Percentiles rank a stretch among this genome's conserved stretches.
Conservation (phyloP, 1,140 invertebrate genomes). For the Cotesia vestalis region DNA sequence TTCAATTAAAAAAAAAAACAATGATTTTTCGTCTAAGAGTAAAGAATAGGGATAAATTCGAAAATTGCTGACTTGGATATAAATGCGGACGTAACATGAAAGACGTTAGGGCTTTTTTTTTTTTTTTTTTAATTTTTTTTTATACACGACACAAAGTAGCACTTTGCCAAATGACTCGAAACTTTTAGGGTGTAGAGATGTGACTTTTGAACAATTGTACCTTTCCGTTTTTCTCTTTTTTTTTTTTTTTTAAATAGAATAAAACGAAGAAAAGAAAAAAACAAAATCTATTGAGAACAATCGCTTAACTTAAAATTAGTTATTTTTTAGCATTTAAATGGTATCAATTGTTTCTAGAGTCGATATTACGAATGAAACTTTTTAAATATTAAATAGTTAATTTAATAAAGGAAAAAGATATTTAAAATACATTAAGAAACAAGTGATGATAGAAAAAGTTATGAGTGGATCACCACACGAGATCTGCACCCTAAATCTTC, state of each 20-base stretch:
- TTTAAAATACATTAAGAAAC: constrained; percentile 6
- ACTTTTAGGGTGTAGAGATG: constrained; percentile 54
- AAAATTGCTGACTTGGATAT: constrained; percentile 58
- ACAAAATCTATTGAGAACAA: not conserved
- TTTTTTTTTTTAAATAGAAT: constrained; percentile 4
- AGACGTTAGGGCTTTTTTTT: constrained; percentile 55
- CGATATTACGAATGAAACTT: not conserved
- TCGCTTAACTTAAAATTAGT: too few species aligned
- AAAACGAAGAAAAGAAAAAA: not conserved
- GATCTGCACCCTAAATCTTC: constrained; percentile 7
- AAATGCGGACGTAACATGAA: constrained; percentile 46
- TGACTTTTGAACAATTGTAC: constrained; percentile 38
- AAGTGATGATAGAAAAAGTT: constrained; percentile 3
- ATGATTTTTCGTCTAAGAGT: not conserved
- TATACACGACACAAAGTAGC: constrained; percentile 63
- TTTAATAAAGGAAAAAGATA: constrained; percentile 16
- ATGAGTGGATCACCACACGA: constrained; percentile 2
- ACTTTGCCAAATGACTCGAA: constrained; percentile 67
- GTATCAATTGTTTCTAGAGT: not conserved
- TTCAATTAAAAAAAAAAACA: not conserved
- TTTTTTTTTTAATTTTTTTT: constrained; percentile 51
- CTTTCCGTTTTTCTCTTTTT: not conserved
- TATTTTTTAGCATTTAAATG: too few species aligned
- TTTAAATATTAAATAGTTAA: not conserved
- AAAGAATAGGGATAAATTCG: constrained; percentile 37